Evolutionary conservation across 2,113 vertebrate species (phyloP), one percentile per base, ranked within the genome.

Genomic region (Thalassoma bifasciatum): DNA sequence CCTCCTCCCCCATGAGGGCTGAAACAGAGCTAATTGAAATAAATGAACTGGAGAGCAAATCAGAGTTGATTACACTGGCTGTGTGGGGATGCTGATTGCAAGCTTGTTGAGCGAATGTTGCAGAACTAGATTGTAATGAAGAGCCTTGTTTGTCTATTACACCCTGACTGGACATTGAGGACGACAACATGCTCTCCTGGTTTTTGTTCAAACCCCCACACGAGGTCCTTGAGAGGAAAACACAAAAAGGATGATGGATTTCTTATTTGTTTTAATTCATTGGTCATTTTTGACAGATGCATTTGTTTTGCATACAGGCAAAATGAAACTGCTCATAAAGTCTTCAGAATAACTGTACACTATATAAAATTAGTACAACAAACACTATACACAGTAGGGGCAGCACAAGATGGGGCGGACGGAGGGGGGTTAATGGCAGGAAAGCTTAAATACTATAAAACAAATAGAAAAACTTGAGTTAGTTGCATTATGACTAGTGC

Each of bases 321-420:
- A 75, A 81, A 72, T 69, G 61, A 73, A 84, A 83, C 81, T 86
- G 72, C 72, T 88, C 62, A 77, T 64, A 80, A 86, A 85, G 52
- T 80, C 79, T 69, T 89, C 79, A 83, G 87, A 90, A 88, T 87
- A 89, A 88, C 91, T 93, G 93, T 93, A 94, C 93, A 94, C 76
- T 79, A 84, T 91, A 87, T 88, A 92, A 92, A 92, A 89, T 89
- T 73, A 89, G 66, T 86, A 89, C 75, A 90, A 88, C 77, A 75
- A 83, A 88, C 53, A 83, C 84, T 92, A 80, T 92, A 91, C 91
- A 94, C 34, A 85, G 54, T 64, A 84, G 53, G 46, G 86, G 58
- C 66, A 58, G 66, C 26, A 62, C 66, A 77, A 72, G 71, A 79
- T 52, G 54, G 66, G 71, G 78, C 53, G 2, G 69, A 62, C 62